phyloP scores from a whole-genome alignment of 2,113 vertebrate species.

The Centropus bengalensis region DNA sequence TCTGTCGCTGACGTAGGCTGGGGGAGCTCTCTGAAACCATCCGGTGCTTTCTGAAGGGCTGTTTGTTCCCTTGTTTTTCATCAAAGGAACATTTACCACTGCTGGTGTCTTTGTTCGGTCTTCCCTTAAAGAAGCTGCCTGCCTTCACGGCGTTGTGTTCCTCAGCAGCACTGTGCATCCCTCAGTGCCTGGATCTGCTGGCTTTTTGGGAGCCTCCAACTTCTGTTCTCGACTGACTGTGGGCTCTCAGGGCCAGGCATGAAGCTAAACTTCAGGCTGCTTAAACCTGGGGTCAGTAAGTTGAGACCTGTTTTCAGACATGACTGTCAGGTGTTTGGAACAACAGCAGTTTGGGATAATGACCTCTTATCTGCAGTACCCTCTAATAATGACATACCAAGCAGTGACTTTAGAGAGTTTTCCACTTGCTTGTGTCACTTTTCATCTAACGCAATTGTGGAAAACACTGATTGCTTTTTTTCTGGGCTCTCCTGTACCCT shows the following conservation, averaged over 20 bases:
- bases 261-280: background rate
- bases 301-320: background rate
- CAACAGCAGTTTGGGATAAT: background rate
- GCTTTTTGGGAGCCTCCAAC: background rate
- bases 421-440: background rate
- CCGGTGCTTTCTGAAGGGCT: background rate
- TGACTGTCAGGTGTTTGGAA: background rate
- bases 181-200: background rate
- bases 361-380: background rate
- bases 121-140: background rate
- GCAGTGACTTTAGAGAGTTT: background rate
- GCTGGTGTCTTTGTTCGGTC: background rate
- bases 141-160: background rate
- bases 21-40: background rate
- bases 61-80: background rate
- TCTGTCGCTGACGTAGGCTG: rapidly evolving
- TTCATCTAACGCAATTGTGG: background rate
- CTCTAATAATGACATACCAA: background rate
- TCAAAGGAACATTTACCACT: rapidly evolving
- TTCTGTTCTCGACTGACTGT: background rate
- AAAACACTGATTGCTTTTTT: background rate
- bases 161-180: background rate
- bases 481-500: background rate
- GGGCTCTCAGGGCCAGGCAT: background rate
- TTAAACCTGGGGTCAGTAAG: background rate